phyloP scores from a whole-genome alignment of 2,113 vertebrate genomes.

The Baryphthengus martii region DNA sequence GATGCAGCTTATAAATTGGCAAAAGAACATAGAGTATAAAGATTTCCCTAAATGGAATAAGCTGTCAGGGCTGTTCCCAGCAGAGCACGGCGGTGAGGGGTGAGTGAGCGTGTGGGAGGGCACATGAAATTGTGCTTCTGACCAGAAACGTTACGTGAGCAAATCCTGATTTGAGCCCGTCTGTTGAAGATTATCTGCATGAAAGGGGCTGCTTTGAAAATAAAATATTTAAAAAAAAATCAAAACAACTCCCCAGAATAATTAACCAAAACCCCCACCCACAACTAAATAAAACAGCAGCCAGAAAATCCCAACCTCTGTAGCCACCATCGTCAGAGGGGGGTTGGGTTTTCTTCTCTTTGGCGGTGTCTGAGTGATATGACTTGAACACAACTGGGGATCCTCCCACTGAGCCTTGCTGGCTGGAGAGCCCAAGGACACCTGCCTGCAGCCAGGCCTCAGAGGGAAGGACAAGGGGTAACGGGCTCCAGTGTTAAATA shows the following conservation, averaged over 20 bases:
- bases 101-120: not conserved
- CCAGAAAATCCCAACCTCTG: not conserved
- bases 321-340: not conserved
- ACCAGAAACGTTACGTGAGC: not conserved
- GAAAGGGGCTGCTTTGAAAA: not conserved
- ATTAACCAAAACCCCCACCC: too few relatives aligned
- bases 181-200: not conserved
- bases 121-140: not conserved
- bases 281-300: not conserved
- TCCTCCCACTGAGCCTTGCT: not conserved
- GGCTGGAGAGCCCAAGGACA: not conserved
- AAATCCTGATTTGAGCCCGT: not conserved
- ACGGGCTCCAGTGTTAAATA: not conserved
- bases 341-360: not conserved
- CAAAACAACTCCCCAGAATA: too few relatives aligned
- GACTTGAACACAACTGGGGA: not conserved
- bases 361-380: not conserved
- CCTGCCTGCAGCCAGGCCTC: too few relatives aligned
- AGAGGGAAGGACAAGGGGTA: not conserved
- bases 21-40: not conserved
- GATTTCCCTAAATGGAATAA: not conserved
- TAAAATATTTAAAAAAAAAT: too few relatives aligned
- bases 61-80: not conserved
- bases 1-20: not conserved
- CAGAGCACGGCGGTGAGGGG: not conserved